Percentiles rank a stretch among this genome's conserved stretches.
Conservation (phyloP, 2,888 invertebrate species). For the Nycteola revayana region DNA sequence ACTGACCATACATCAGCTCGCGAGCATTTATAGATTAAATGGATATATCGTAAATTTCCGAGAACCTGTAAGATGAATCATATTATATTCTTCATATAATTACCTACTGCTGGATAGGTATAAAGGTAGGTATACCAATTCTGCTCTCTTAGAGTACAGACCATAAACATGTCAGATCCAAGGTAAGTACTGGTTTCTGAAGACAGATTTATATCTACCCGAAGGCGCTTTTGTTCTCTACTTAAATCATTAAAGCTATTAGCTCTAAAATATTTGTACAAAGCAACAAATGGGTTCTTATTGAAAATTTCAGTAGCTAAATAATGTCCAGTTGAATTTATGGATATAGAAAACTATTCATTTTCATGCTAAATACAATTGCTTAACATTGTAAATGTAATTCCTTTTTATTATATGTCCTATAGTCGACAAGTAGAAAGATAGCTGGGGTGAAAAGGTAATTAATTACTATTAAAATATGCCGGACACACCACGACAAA, state of each 20-base stretch:
- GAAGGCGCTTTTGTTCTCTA: no score
- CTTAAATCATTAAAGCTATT: background rate
- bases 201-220: slow-evolving; percentile 29
- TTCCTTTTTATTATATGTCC: no score
- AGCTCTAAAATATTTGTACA: no score
- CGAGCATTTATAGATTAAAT: slow-evolving; percentile 22
- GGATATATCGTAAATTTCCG: slow-evolving; percentile 27
- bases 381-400: no score
- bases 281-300: no score
- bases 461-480: slow-evolving; percentile 7
- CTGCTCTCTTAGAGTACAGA: slow-evolving; percentile 20
- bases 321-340: background rate
- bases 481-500: slow-evolving; percentile 14
- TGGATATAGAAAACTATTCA: no score
- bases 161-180: slow-evolving; percentile 52
- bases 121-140: background rate
- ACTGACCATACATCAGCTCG: background rate
- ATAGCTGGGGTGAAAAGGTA: slow-evolving; percentile 4
- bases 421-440: no score
- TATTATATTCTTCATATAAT: slow-evolving; percentile 25
- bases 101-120: slow-evolving; percentile 9
- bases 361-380: no score
- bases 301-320: background rate
- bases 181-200: slow-evolving; percentile 33
- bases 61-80: slow-evolving; percentile 26